Percentiles rank a stretch among this genome's conserved stretches.
Evolutionary conservation across 30 jellyfish, hydroid and myxozoan species (phyloP).

Genomic region (Pseudorhiza aurosa): DNA sequence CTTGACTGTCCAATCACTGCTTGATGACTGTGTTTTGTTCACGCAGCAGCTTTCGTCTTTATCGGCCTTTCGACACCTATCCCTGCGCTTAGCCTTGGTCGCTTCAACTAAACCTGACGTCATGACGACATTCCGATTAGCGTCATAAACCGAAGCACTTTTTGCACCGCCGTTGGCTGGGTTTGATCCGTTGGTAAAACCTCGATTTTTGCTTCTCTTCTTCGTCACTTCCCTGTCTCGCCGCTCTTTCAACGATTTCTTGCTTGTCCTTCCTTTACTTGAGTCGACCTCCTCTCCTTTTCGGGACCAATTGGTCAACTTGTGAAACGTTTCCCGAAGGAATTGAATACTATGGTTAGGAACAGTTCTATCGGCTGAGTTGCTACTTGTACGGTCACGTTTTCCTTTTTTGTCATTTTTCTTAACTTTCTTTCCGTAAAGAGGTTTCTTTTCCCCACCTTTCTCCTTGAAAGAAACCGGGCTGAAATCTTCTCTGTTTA

Average conservation of each 20-base stretch:
- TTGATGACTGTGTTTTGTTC: background rate
- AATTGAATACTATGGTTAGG: background rate
- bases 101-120: constrained; percentile 5
- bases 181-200: background rate
- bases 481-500: constrained; percentile 16
- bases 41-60: background rate
- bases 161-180: too few relatives aligned
- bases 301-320: constrained; percentile 49
- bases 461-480: constrained; percentile 15
- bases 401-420: background rate
- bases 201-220: background rate
- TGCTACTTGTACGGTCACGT: background rate
- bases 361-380: background rate
- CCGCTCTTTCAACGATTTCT: background rate
- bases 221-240: background rate
- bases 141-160: constrained; percentile 9
- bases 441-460: background rate
- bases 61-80: background rate
- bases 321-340: constrained; percentile 31
- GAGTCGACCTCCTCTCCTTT: constrained; percentile 4
- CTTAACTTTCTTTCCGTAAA: background rate
- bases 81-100: background rate
- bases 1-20: too few relatives aligned
- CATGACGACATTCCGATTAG: background rate
- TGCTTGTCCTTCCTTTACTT: background rate